A percentile compares a stretch with the other conserved stretches of the same genome.
Evolutionary conservation across 2,888 invertebrate species (phyloP).

Genomic region (Vanessa cardui): DNA sequence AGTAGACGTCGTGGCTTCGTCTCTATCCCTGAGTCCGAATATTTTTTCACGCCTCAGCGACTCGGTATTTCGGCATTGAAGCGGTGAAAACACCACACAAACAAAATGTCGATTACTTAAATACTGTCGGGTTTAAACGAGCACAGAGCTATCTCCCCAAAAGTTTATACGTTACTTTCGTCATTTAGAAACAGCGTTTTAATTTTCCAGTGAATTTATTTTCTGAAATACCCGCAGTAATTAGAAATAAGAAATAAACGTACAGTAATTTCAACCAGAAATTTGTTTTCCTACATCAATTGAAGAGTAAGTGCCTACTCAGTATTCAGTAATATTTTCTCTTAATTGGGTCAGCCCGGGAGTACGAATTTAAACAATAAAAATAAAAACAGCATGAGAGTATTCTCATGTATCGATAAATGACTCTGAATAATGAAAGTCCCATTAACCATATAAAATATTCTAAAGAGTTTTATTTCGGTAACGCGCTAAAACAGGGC

Average conservation of each 20-base stretch:
- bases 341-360: slow-evolving; percentile 25
- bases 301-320: slow-evolving; percentile 17
- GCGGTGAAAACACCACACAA: slow-evolving; percentile 60
- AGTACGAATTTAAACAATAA: slow-evolving; percentile 25
- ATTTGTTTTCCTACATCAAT: slow-evolving; percentile 24
- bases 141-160: slow-evolving; percentile 45
- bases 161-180: slow-evolving; percentile 35
- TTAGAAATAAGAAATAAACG: slow-evolving; percentile 34
- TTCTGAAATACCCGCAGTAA: slow-evolving; percentile 34
- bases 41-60: slow-evolving; percentile 60
- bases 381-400: slow-evolving; percentile 32
- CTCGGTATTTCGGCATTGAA: slow-evolving; percentile 48
- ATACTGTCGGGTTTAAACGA: slow-evolving; percentile 49
- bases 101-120: slow-evolving; percentile 57
- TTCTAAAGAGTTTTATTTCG: slow-evolving; percentile 33
- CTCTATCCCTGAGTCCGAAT: slow-evolving; percentile 49
- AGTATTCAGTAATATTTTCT: slow-evolving; percentile 22
- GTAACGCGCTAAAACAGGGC: slow-evolving; percentile 5
- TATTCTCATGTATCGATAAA: slow-evolving; percentile 37
- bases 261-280: slow-evolving; percentile 32
- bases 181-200: slow-evolving; percentile 36
- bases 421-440: slow-evolving; percentile 32
- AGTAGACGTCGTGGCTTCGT: slow-evolving; percentile 48
- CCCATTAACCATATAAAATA: slow-evolving; percentile 31
- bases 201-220: slow-evolving; percentile 40